phyloP scores from a whole-genome alignment of 2,797 vertebrate species.

The Lindbergichthys nudifrons region DNA sequence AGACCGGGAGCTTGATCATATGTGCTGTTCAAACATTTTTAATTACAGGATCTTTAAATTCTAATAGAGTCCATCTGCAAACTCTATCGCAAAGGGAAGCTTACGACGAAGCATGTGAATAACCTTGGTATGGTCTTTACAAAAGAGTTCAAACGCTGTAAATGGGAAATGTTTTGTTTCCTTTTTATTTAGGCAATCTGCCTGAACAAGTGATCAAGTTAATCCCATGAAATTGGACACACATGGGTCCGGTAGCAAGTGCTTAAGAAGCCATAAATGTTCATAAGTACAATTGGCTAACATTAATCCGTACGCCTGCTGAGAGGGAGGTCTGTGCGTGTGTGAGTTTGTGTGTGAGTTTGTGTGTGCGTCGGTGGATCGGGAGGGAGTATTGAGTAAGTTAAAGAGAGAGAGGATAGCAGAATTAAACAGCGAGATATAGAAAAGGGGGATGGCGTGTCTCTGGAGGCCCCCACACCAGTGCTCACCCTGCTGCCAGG shows the following conservation, averaged over 20 bases:
- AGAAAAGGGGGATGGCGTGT: slow-evolving; percentile 59
- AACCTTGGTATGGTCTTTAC: slow-evolving; percentile 17
- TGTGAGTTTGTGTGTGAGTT: slow-evolving; percentile 31
- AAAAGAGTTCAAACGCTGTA: slow-evolving; percentile 33
- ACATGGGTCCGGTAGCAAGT: slow-evolving; percentile 59
- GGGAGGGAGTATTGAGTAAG: slow-evolving; percentile 50
- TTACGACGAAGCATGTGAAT: slow-evolving; percentile 23
- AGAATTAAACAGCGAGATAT: slow-evolving; percentile 74
- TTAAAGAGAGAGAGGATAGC: slow-evolving; percentile 67
- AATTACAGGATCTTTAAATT: slow-evolving; percentile 67
- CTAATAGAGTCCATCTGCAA: slow-evolving; percentile 50
- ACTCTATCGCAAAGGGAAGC: slow-evolving; percentile 22
- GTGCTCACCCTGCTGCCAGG: slow-evolving; percentile 83
- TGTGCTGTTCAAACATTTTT: slow-evolving; percentile 64
- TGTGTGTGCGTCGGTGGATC: slow-evolving; percentile 26
- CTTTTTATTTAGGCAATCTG: slow-evolving; percentile 66
- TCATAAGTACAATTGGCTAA: slow-evolving; percentile 71
- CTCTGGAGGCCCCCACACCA: slow-evolving; percentile 80
- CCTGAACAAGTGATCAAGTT: slow-evolving; percentile 73
- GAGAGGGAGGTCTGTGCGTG: slow-evolving; percentile 53
- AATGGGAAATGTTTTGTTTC: slow-evolving; percentile 55
- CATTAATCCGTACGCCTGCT: slow-evolving; percentile 75
- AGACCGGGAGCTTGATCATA: slow-evolving; percentile 66
- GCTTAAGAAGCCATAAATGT: slow-evolving; percentile 70
- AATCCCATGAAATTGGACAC: slow-evolving; percentile 60